Evolutionary conservation across 2,888 invertebrate genomes (phyloP).

Genomic region (Drosophila bunnanda): DNA sequence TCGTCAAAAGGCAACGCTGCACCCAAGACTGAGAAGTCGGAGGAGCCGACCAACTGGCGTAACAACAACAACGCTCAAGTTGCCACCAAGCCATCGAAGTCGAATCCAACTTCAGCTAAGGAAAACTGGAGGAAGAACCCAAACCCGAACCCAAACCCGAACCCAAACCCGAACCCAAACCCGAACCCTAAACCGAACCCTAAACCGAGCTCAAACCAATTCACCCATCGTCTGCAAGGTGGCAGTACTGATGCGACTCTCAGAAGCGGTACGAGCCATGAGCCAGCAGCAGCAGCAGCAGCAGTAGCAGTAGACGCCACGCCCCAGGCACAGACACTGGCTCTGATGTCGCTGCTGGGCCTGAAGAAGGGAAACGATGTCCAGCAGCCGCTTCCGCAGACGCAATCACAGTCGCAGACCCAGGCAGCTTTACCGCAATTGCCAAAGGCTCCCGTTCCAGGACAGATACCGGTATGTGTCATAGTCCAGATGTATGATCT

Average conservation of each 20-base stretch:
- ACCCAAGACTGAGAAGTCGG: not conserved
- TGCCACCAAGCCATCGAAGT: not conserved
- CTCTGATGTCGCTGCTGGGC: slow-evolving; percentile 66
- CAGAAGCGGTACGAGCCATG: not conserved
- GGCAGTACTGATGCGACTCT: not conserved
- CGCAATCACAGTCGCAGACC: not conserved
- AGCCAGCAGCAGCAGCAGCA: not conserved
- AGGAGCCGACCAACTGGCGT: slow-evolving; percentile 13
- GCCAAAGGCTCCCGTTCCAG: slow-evolving; percentile 9
- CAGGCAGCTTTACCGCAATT: not conserved
- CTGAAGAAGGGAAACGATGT: slow-evolving; percentile 20
- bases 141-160: not conserved
- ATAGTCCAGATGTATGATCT: not conserved
- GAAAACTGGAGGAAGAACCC: not conserved
- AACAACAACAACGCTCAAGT: not conserved
- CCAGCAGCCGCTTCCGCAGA: slow-evolving; percentile 14
- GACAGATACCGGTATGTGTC: slow-evolving; percentile 55
- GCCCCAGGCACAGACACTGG: slow-evolving; percentile 59
- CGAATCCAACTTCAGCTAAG: not conserved
- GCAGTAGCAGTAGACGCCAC: not conserved
- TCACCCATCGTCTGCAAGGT: slow-evolving; percentile 1
- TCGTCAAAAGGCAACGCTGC: not conserved
- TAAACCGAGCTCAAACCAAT: not conserved
- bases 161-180: not conserved
- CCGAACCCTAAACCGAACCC: not conserved